Evolutionary conservation across 2,888 invertebrate genomes (phyloP).

Genomic region (Chrysotoxum bicinctum): DNA sequence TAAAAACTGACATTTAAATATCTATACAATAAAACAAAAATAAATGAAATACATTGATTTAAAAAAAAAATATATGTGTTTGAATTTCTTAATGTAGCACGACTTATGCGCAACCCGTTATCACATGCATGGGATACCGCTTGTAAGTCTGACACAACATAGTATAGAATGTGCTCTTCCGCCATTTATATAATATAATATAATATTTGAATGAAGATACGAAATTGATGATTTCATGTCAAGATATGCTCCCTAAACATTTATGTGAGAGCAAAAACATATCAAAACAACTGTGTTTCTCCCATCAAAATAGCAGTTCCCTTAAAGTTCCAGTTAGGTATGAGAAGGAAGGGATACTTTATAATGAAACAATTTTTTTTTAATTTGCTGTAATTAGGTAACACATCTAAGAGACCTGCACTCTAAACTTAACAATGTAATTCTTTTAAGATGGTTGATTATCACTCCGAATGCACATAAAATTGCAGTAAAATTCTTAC

Average conservation of each 20-base stretch:
- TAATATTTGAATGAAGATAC: no score
- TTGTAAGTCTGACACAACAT: no score
- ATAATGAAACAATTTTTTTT: background rate
- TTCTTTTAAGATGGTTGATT: background rate
- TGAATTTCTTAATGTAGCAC: no score
- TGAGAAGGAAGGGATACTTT: no score
- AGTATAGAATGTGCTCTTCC: no score
- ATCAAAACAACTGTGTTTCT: background rate
- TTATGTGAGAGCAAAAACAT: background rate
- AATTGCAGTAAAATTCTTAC: constrained; percentile 11
- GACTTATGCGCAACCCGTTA: no score
- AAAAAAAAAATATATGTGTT: no score
- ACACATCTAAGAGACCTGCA: background rate
- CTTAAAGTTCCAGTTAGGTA: background rate
- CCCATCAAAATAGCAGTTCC: background rate
- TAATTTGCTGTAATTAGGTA: background rate
- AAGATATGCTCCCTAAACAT: background rate
- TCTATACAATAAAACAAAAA: no score
- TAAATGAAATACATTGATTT: no score
- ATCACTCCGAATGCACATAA: constrained; percentile 6
- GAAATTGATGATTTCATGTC: background rate
- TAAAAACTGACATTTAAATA: no score
- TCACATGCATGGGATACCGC: no score
- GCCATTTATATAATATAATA: no score
- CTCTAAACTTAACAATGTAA: background rate